Evolutionary conservation across 2,888 invertebrate species (phyloP).

Genomic region (Andrena hattorfiana): DNA sequence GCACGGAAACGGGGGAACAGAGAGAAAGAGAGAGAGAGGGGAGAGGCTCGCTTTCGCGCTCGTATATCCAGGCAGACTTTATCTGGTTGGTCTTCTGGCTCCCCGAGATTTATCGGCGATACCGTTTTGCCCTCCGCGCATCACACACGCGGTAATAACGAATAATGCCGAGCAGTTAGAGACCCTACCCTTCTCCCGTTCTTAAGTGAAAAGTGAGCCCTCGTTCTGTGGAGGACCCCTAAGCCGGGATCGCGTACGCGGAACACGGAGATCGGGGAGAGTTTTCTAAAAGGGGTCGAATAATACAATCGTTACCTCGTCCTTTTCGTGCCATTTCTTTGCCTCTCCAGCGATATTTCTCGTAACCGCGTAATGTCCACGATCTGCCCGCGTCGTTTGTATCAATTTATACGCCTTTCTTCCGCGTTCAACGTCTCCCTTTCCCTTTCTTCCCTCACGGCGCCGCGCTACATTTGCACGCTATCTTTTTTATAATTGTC

Average conservation of each 20-base stretch:
- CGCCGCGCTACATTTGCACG: neutral
- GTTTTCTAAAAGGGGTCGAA: slow-evolving; percentile 67
- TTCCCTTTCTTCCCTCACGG: neutral
- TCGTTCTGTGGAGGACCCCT: slow-evolving; percentile 64
- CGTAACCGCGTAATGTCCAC: slow-evolving; percentile 25
- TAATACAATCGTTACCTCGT: slow-evolving; percentile 68
- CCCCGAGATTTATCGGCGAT: slow-evolving; percentile 69
- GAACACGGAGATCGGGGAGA: slow-evolving; percentile 56
- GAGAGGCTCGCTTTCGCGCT: slow-evolving; percentile 33
- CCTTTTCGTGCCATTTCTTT: slow-evolving; percentile 40
- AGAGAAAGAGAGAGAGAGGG: neutral
- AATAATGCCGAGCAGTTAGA: slow-evolving; percentile 73
- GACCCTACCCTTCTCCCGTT: slow-evolving; percentile 56
- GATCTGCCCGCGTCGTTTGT: slow-evolving; percentile 49
- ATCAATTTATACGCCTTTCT: slow-evolving; percentile 46
- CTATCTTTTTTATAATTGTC: neutral
- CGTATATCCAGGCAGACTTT: slow-evolving; percentile 58
- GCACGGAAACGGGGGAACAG: neutral
- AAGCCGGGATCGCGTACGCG: slow-evolving; percentile 63
- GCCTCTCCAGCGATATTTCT: slow-evolving; percentile 45
- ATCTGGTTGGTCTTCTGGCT: slow-evolving; percentile 45
- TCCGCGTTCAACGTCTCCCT: neutral
- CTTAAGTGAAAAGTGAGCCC: slow-evolving; percentile 76
- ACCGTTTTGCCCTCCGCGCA: slow-evolving; percentile 58
- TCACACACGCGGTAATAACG: slow-evolving; percentile 74